Evolutionary conservation across 37 sponge, comb jelly and placozoan species (phyloP).

Genomic region (Aplysina aerophoba): DNA sequence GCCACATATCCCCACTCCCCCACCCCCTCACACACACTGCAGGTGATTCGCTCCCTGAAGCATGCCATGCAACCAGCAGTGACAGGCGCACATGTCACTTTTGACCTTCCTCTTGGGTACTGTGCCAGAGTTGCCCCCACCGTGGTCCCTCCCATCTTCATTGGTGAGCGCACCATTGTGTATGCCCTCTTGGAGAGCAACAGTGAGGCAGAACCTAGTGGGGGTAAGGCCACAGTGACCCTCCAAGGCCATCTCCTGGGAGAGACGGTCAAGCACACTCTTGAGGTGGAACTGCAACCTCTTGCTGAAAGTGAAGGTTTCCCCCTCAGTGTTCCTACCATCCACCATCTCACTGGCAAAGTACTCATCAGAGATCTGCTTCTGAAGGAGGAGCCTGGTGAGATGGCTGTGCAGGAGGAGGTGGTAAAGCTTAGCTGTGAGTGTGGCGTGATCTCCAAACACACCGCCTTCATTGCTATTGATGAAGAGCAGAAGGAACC

Average conservation of each 20-base stretch:
- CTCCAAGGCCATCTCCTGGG: conserved; percentile 54
- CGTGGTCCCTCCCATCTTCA: conserved; percentile 60
- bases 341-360: conserved; percentile 83
- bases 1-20: too few relatives aligned
- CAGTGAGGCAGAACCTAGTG: not conserved
- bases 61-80: conserved; percentile 71
- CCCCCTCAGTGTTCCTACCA: not conserved
- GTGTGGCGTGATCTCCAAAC: conserved; percentile 30
- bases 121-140: conserved; percentile 45
- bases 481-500: conserved; percentile 54
- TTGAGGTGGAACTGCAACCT: conserved; percentile 19
- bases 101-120: conserved; percentile 44
- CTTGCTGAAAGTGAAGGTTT: not conserved
- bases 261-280: conserved; percentile 29
- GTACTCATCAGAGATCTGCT: conserved; percentile 52
- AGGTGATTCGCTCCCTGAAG: conserved; percentile 77
- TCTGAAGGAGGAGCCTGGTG: not conserved
- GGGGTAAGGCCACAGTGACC: conserved; percentile 37
- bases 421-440: conserved; percentile 46
- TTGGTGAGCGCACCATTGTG: conserved; percentile 65
- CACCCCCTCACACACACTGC: not conserved
- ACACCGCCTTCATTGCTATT: conserved; percentile 65
- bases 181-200: conserved; percentile 62
- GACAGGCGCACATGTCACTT: conserved; percentile 49
- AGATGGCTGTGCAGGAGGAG: not conserved